phyloP scores from a whole-genome alignment of 2,797 vertebrate species.

The Molossus alvarezi region DNA sequence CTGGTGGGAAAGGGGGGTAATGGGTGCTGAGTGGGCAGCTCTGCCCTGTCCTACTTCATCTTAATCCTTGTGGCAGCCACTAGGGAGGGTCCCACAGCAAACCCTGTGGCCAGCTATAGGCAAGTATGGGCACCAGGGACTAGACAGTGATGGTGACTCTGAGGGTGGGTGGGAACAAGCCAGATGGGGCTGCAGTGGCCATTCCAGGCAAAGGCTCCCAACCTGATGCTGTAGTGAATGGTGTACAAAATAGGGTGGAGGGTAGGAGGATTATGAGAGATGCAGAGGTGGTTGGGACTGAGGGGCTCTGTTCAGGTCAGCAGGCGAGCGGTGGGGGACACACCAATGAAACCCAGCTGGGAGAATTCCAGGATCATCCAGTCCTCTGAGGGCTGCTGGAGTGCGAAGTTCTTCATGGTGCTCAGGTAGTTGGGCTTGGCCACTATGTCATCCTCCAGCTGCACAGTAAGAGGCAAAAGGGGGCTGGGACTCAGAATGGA shows the following conservation, averaged over 20 bases:
- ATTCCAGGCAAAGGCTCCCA: not conserved
- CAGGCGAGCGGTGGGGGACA: fast-evolving
- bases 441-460: constrained; percentile 99
- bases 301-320: not conserved
- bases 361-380: constrained; percentile 99
- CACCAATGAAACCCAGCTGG: constrained; percentile 99
- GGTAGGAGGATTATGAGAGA: not conserved
- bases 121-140: not conserved
- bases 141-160: not conserved
- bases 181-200: not conserved
- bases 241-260: not conserved
- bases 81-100: not conserved
- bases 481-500: not conserved
- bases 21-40: not conserved
- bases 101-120: not conserved
- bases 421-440: constrained; percentile 99
- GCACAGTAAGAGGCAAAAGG: constrained; percentile 62
- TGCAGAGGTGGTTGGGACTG: not conserved
- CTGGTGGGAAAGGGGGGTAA: constrained; percentile 86
- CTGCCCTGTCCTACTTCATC: not conserved
- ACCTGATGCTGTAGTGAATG: fast-evolving
- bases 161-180: not conserved
- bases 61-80: not conserved
- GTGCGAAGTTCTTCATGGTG: constrained; percentile 99
- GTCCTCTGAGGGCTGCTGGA: constrained; percentile 98